These are phyloP conservation scores for Eupsilia transversa DNA, from an alignment of 2,888 invertebrate genomes.

Conservation along the genomic window DNA sequence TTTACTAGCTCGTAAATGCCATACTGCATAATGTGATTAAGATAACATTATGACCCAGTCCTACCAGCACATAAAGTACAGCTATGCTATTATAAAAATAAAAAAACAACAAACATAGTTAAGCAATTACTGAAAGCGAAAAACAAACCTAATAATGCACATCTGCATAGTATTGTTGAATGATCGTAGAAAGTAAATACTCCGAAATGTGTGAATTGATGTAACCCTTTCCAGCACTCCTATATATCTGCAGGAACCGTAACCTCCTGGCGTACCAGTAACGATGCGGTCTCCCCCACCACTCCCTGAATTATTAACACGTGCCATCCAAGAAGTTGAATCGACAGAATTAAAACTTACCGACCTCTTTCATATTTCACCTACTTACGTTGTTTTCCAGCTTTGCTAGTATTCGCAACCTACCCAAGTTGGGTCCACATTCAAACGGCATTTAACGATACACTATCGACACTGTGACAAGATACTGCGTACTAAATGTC, in stretches of 20 bases:
- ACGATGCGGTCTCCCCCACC: conserved; percentile 81
- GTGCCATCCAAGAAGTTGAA: conserved; percentile 86
- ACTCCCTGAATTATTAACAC: conserved; percentile 85
- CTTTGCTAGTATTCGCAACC: conserved; percentile 9
- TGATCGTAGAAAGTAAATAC: background rate
- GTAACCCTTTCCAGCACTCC: conserved; percentile 58
- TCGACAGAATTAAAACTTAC: conserved; percentile 88
- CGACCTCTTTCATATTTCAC: conserved; percentile 85
- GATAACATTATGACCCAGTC: background rate
- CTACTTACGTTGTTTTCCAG: conserved; percentile 72
- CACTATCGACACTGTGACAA: conserved; percentile 29
- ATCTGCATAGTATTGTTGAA: background rate
- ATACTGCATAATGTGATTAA: background rate
- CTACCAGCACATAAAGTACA: background rate
- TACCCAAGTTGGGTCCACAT: conserved; percentile 8
- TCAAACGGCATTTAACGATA: conserved; percentile 32
- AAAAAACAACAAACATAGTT: background rate
- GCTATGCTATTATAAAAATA: background rate
- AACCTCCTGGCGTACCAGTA: conserved; percentile 76
- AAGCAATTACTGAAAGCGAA: no score
- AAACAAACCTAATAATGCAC: background rate
- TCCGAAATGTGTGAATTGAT: background rate
- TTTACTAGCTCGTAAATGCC: background rate
- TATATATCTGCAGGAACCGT: conserved; percentile 64
- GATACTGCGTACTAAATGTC: conserved; percentile 30